Evolutionary conservation across 2,113 vertebrate genomes (phyloP), one percentile per base, ranked within the genome.

Genomic region (Pollimyrus isidori): DNA sequence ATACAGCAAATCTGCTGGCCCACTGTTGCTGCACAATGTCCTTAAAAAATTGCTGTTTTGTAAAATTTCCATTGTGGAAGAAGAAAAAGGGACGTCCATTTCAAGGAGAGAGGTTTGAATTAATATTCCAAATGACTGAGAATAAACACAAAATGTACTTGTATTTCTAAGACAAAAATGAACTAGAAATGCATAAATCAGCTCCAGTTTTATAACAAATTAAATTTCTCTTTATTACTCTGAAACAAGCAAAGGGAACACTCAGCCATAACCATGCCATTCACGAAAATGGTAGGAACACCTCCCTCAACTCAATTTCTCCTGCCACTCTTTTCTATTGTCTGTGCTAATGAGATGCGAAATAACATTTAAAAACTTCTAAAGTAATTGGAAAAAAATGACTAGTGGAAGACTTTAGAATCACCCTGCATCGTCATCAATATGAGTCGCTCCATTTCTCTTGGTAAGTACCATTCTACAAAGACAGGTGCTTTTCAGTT

Each of bases 41-140:
- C 96, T 95, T 90, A 97, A 92, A 89, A 96, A 96, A 42, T 82
- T 86, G 88, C 94, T 97, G 73, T 96, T 96, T 94, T 97, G 96
- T 90, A 97, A 94, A 87, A 97, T 93, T 93, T 97, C 97, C 98
- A 99, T 97, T 94, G 92, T 93, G 89, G 90, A 93, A 42, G 84
- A 26, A 87, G 86, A 91, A 89, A 93, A 93, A 93, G 94, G 95
- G 96, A 96, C 97, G 95, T 94, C 97, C 96, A 94, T 95, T 94
- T 94, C 94, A 94, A 95, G 97, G 96, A 97, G 96, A 97, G 97
- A 97, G 96, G 95, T 97, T 95, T 97, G 96, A 94, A 92, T 88
- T 76, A 53, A 93, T 92, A 87, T 87, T 21, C 56, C 52, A 85
- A 82, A 80, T 39, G 50, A 83, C 4, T 15, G 76, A 21, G 82